Percentiles rank a stretch among this genome's conserved stretches.
Conservation (phyloP, 2,797 vertebrate genomes). For the Ctenopoma kingsleyae region DNA sequence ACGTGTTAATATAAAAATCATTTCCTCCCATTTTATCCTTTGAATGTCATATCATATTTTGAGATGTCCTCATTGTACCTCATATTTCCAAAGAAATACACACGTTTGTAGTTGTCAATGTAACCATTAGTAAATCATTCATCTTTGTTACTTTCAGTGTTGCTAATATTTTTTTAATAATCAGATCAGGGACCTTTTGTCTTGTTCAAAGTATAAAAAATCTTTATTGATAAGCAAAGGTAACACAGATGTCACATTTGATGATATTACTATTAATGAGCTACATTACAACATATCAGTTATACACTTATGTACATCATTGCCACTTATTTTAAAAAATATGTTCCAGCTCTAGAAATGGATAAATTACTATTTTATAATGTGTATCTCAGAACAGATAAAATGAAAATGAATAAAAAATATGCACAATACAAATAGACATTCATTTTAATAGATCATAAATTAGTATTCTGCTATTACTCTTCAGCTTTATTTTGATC, state of each 20-base stretch:
- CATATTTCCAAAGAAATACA: not conserved
- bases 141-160: not conserved
- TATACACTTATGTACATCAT: conserved; percentile 75
- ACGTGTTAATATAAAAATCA: too few relatives aligned
- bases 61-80: not conserved
- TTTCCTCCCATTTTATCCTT: too few relatives aligned
- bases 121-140: not conserved
- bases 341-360: conserved; percentile 31
- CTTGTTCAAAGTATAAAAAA: conserved; percentile 70
- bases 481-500: not conserved
- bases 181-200: conserved; percentile 9
- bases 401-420: conserved; percentile 24
- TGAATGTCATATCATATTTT: not conserved
- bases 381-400: conserved; percentile 23
- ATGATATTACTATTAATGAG: conserved; percentile 34
- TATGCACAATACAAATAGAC: conserved; percentile 30
- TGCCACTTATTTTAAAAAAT: conserved; percentile 47
- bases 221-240: conserved; percentile 77
- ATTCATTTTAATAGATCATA: not conserved
- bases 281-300: conserved; percentile 51
- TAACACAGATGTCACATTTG: conserved; percentile 58
- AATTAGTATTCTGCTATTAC: conserved; percentile 9
- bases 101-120: not conserved
- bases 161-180: not conserved
- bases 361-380: conserved; percentile 9